These are phyloP conservation scores for Heterodera filipjevi DNA, from an alignment of 2,888 invertebrate species.

Conservation along the genomic window DNA sequence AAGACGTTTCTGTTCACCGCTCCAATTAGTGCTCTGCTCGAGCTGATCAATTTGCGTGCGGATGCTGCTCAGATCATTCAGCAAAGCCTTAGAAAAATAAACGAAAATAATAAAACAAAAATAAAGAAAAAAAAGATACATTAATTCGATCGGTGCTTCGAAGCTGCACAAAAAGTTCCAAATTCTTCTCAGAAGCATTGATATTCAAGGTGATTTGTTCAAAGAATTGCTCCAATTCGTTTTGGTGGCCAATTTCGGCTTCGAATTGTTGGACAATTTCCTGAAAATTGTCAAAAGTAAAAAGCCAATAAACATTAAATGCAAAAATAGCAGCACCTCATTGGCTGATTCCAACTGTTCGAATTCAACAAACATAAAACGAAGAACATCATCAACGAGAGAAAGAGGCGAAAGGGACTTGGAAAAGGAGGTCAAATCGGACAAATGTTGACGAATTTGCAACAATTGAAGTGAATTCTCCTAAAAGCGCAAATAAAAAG, in stretches of 20 bases:
- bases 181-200: background rate
- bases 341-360: conserved; percentile 8
- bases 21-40: background rate
- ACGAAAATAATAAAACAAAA: background rate
- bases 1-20: background rate
- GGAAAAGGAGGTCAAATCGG: background rate
- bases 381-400: background rate
- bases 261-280: conserved; percentile 2
- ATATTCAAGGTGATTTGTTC: background rate
- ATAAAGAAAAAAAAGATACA: conserved; percentile 11
- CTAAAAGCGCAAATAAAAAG: background rate
- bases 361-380: conserved; percentile 19
- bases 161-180: background rate
- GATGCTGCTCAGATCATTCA: background rate
- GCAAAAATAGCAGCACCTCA: conserved; percentile 11
- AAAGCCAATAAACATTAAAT: background rate
- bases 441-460: conserved; percentile 7
- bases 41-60: background rate
- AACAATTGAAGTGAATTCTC: background rate
- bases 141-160: background rate
- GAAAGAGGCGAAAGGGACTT: background rate
- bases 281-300: background rate
- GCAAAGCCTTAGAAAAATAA: background rate
- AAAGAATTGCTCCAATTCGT: background rate
- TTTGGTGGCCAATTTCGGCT: conserved; percentile 16